Evolutionary conservation across 2,797 vertebrate genomes (phyloP).

Genomic region (Cossypha polioptera): DNA sequence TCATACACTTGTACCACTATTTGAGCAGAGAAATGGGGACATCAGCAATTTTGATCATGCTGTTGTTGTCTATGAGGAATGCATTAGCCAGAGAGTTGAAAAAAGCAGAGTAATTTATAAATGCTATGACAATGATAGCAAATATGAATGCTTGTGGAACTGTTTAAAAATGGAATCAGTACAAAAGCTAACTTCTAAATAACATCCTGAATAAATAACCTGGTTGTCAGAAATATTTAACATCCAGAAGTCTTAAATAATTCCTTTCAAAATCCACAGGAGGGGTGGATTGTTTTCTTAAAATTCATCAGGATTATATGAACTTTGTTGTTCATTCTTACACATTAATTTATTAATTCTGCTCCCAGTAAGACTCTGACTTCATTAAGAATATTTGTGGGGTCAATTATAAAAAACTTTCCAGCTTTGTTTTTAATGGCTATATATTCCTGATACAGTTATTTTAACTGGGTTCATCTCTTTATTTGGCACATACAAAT

Average conservation of each 20-base stretch:
- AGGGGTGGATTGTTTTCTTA: rapidly evolving
- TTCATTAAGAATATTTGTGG: neutral
- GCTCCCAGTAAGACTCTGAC: neutral
- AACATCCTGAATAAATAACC: neutral
- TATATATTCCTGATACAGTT: neutral
- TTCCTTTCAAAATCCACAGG: neutral
- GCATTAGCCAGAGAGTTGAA: neutral
- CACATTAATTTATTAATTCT: neutral
- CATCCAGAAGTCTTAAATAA: neutral
- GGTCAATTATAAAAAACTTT: neutral
- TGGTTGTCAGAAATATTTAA: neutral
- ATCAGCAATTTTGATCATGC: neutral
- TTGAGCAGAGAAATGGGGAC: neutral
- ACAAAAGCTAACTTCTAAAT: neutral
- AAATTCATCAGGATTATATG: neutral
- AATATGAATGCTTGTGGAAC: neutral
- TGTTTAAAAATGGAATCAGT: neutral
- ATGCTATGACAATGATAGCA: neutral
- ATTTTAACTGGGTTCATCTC: rapidly evolving
- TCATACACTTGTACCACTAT: neutral
- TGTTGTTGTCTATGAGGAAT: neutral
- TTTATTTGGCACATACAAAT: neutral
- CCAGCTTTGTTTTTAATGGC: neutral
- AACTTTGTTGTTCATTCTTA: neutral
- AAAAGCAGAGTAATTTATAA: neutral